Evolutionary conservation across 2,888 invertebrate genomes (phyloP).

Genomic region (Hirtodrosophila cameraria): DNA sequence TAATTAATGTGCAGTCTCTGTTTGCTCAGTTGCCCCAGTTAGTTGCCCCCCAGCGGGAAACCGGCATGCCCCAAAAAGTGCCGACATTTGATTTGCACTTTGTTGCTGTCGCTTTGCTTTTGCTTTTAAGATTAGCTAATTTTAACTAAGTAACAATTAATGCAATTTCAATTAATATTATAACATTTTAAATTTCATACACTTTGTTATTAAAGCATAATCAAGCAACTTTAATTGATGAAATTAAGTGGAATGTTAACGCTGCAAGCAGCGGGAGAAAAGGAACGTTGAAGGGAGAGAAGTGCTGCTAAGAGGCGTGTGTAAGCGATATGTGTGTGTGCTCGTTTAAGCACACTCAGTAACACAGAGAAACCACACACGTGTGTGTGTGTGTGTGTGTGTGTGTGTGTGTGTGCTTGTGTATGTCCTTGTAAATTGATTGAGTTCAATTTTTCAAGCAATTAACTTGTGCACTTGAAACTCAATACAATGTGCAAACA

Average conservation of each 20-base stretch:
- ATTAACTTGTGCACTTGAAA: conserved; percentile 71
- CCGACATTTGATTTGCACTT: conserved; percentile 50
- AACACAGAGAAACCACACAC: conserved; percentile 6
- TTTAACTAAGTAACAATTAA: neutral
- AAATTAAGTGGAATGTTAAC: conserved; percentile 53
- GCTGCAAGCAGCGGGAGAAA: neutral
- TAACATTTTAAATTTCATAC: too few species aligned
- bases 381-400: conserved; percentile 10
- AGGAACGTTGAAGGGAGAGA: too few species aligned
- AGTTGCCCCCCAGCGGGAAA: neutral
- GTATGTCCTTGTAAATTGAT: conserved; percentile 63
- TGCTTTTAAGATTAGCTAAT: conserved; percentile 57
- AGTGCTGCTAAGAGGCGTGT: too few species aligned
- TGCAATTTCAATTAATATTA: conserved; percentile 6
- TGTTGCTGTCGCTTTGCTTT: conserved; percentile 33
- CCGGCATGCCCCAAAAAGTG: conserved; percentile 32
- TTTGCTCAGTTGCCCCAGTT: conserved; percentile 45
- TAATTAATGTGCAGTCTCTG: conserved; percentile 70
- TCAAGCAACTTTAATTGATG: conserved; percentile 53
- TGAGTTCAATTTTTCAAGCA: conserved; percentile 77
- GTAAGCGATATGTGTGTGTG: conserved; percentile 8
- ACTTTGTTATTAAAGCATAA: conserved; percentile 2
- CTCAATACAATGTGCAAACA: conserved; percentile 67
- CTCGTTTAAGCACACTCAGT: conserved; percentile 15
- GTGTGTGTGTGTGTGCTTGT: conserved; percentile 16